Evolutionary conservation across 2,888 invertebrate genomes (phyloP), one percentile per base, ranked within the genome.

Genomic region (Iselma pallidipennis): DNA sequence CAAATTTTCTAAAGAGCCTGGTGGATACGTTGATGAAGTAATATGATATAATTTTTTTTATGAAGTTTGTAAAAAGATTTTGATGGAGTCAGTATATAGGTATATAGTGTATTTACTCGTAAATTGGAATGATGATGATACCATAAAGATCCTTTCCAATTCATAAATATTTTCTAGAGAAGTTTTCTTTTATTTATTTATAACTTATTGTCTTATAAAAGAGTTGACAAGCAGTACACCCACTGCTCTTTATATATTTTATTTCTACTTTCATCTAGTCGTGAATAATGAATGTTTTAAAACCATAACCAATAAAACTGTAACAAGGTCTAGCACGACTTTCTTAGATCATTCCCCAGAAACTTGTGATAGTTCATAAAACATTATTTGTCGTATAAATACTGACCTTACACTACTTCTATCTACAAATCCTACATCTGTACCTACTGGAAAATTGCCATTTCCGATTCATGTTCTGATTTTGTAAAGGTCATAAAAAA

Each of bases 391-490:
- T 10, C 10, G 28, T 31, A 51, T 51, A 50, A 14, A 50, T 26
- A 50, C 50, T 50, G 50, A 50, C 50, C 50, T 50, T 50, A 50
- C 50, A n/a, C 14, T 50, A 50, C 14, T 49, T 23, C 23, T 49
- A 28, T 12, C n/a, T n/a, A n/a, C n/a, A n/a, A n/a, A n/a, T n/a
- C n/a, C n/a, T n/a, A n/a, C n/a, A n/a, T n/a, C n/a, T n/a, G n/a
- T n/a, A n/a, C n/a, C n/a, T n/a, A n/a, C n/a, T n/a, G n/a, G n/a
- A n/a, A n/a, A n/a, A n/a, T n/a, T n/a, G n/a, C n/a, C n/a, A n/a
- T n/a, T n/a, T n/a, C n/a, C n/a, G n/a, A n/a, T n/a, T n/a, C n/a
- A n/a, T n/a, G n/a, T n/a, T n/a, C n/a, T n/a, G n/a, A n/a, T n/a
- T n/a, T n/a, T n/a, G n/a, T n/a, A n/a, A n/a, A n/a, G n/a, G n/a